Conservation (phyloP, 2,113 vertebrate genomes). For the Donacobius atricapilla region DNA sequence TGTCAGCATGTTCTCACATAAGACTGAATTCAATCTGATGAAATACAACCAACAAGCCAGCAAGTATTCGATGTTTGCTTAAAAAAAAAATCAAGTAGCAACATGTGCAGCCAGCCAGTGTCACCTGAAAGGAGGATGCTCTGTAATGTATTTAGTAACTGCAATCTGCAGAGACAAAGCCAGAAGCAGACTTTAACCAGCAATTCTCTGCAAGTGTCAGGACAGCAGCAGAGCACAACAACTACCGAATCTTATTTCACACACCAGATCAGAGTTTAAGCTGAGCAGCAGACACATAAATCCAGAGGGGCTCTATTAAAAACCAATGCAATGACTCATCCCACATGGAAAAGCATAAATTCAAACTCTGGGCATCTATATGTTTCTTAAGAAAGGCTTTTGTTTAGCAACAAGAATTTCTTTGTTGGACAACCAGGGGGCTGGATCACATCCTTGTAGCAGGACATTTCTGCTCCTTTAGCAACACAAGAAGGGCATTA, state of each 20-base stretch:
- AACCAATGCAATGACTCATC: slow-evolving; percentile 2
- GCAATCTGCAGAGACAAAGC: not conserved
- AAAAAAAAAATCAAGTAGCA: slow-evolving; percentile 1
- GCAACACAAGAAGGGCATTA: not conserved
- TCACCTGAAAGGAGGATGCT: not conserved
- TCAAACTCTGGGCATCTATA: not conserved
- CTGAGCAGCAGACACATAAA: not conserved
- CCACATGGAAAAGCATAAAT: not conserved
- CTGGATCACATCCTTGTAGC: not conserved
- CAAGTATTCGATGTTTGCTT: not conserved
- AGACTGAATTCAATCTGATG: not conserved
- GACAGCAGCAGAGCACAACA: not conserved
- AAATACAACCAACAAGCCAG: not conserved
- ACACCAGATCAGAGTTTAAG: not conserved
- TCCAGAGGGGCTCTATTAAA: slow-evolving; percentile 28
- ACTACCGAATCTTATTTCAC: not conserved
- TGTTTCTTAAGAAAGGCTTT: slow-evolving; percentile 3
- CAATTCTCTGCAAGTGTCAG: not conserved
- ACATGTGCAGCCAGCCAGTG: not conserved
- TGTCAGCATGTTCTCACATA: slow-evolving; percentile 7
- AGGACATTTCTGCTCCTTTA: not conserved
- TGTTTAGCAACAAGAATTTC: slow-evolving; percentile 23
- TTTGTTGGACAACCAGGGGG: not conserved
- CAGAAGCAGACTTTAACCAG: not conserved
- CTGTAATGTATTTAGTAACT: not conserved